Evolutionary conservation across 2,113 vertebrate species (phyloP).

Genomic region (Cygnus buccinator): DNA sequence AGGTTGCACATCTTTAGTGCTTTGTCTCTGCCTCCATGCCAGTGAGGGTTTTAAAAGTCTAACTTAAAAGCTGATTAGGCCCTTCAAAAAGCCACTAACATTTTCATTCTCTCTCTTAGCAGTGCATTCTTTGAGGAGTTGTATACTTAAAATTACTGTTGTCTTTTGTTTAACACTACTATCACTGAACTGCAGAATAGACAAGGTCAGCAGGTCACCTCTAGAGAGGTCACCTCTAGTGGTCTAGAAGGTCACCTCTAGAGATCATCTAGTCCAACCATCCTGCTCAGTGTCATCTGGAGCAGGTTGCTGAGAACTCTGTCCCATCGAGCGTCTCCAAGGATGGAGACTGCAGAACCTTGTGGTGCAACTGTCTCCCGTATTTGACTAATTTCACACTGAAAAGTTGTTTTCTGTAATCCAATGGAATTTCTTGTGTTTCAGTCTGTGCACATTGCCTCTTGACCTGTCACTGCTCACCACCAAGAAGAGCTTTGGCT

Average conservation of each 20-base stretch:
- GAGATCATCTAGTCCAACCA: neutral
- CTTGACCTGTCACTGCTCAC: neutral
- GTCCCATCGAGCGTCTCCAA: neutral
- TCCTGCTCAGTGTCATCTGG: neutral
- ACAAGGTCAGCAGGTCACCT: neutral
- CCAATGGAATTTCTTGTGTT: neutral
- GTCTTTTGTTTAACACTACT: neutral
- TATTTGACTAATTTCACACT: neutral
- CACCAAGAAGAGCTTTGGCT: neutral
- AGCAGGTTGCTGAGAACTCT: neutral
- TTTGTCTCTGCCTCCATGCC: neutral
- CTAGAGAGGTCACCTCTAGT: too few species aligned
- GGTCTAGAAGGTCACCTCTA: neutral
- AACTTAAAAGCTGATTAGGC: neutral
- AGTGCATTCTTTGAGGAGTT: neutral
- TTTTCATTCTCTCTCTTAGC: neutral
- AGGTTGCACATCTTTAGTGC: neutral
- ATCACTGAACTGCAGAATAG: neutral
- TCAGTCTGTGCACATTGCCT: neutral
- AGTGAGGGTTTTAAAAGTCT: neutral
- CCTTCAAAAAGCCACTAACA: neutral
- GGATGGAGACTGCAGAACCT: neutral
- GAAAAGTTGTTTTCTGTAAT: neutral
- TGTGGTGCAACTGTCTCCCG: neutral
- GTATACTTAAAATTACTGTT: neutral